Evolutionary conservation across 2,888 invertebrate genomes (phyloP).

Genomic region (Hirtodrosophila histrioides): DNA sequence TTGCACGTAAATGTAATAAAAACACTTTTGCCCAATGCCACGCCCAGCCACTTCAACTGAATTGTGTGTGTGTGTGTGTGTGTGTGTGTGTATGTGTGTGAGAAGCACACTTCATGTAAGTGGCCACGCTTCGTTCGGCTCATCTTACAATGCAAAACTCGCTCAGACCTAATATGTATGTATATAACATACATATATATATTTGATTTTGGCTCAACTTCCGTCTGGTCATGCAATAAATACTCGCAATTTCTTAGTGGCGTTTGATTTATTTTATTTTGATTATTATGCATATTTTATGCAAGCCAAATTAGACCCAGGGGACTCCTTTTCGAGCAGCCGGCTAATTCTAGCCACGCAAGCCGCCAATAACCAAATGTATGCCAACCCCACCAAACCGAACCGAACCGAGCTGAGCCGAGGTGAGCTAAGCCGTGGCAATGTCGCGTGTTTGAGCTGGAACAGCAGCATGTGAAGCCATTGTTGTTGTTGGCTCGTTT

Average conservation of each 20-base stretch:
- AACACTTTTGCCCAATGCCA: constrained; percentile 61
- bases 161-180: constrained; percentile 5
- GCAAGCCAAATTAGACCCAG: constrained; percentile 63
- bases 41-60: constrained; percentile 59
- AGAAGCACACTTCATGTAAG: constrained; percentile 56
- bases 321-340: constrained; percentile 34
- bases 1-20: constrained; percentile 83
- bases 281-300: constrained; percentile 79
- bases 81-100: constrained; percentile 24
- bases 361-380: constrained; percentile 4
- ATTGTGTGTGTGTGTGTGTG: constrained; percentile 17
- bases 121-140: constrained; percentile 50
- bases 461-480: constrained; percentile 51
- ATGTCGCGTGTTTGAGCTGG: constrained; percentile 69
- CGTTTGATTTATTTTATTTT: constrained; percentile 78
- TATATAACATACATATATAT: constrained; percentile 2
- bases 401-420: constrained; percentile 28
- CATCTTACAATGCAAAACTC: constrained; percentile 47
- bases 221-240: constrained; percentile 62
- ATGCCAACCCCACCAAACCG: not conserved
- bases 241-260: constrained; percentile 57
- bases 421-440: constrained; percentile 51
- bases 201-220: constrained; percentile 15
- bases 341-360: constrained; percentile 39
- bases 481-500: constrained; percentile 25